Base-by-base conservation (phyloP, 2,888 invertebrate species). In the Caenorhabditis drosophilae region DNA sequence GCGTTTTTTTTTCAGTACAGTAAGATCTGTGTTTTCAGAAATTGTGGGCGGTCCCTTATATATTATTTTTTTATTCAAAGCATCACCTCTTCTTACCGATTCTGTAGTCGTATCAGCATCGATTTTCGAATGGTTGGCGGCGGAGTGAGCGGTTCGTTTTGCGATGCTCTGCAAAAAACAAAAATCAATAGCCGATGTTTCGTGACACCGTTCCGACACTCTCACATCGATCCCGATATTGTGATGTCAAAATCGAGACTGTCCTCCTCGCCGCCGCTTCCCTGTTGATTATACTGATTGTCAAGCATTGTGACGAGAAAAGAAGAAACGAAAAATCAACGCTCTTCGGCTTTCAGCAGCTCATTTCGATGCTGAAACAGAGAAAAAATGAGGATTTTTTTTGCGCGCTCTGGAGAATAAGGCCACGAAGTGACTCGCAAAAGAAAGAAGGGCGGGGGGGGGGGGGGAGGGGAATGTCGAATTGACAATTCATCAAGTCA, bases 181-280 rank as follows among this genome's bases (percentile, higher is more conserved):
- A 4, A n/a, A 36, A 36, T 9, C 34, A 35, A 31, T 46, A n/a
- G n/a, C n/a, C n/a, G n/a, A n/a, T n/a, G n/a, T n/a, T n/a, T n/a
- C n/a, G n/a, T n/a, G n/a, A n/a, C n/a, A n/a, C n/a, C n/a, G n/a
- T n/a, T n/a, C n/a, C n/a, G n/a, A n/a, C n/a, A n/a, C n/a, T 55
- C 64, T 64, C 55, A 58, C 64, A 58, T 51, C 12, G 64, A 64
- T 34, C 58, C 64, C 2, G 64, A 64, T 31, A 59, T 59, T 1
- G 64, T 64, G 38, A 64, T 64, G 36, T 64, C 64, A 23, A 64
- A 64, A 36, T 64, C 64, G 15, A 64, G 23, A 44, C 64, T 64
- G 51, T 64, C 64, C 4, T 58, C 64, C 2, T 64, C 64, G 12
- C 48, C 44, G n/a, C 49, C 40, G 18, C 40, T 40, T 18, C 18